Percentiles rank a stretch among this genome's conserved stretches.
Conservation (phyloP, 2,888 invertebrate genomes). For the Drosophila gaucha region DNA sequence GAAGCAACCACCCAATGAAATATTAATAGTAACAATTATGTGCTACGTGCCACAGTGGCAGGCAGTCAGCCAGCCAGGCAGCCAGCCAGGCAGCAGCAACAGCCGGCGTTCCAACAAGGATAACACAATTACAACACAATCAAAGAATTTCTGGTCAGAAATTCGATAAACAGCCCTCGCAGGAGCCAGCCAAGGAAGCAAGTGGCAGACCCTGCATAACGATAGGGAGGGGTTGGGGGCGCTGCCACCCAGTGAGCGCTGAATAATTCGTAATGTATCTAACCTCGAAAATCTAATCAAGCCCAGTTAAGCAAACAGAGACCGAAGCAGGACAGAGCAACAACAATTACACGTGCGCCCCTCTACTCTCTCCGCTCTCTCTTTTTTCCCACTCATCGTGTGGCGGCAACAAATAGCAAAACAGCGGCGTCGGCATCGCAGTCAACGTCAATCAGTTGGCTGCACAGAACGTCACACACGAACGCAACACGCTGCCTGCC, state of each 20-base stretch:
- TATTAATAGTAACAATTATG: conserved; percentile 79
- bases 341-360: conserved; percentile 31
- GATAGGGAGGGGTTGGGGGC: neutral
- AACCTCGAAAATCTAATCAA: conserved; percentile 82
- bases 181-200: conserved; percentile 34
- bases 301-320: conserved; percentile 76
- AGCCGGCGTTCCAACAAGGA: conserved; percentile 47
- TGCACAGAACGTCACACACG: conserved; percentile 83
- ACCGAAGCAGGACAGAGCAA: conserved; percentile 16
- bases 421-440: conserved; percentile 33
- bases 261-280: conserved; percentile 82
- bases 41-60: conserved; percentile 70
- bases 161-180: conserved; percentile 67
- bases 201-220: conserved; percentile 30
- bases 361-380: neutral
- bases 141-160: conserved; percentile 70
- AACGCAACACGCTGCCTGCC: conserved; percentile 81
- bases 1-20: conserved; percentile 76
- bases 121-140: conserved; percentile 77
- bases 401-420: conserved; percentile 31
- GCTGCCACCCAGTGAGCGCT: conserved; percentile 48
- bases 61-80: conserved; percentile 3
- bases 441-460: conserved; percentile 64
- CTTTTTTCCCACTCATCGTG: conserved; percentile 18
- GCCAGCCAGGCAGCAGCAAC: conserved; percentile 12